Evolutionary conservation across 2,888 invertebrate genomes (phyloP), one percentile per base, ranked within the genome.

Genomic region (Limnephilus marmoratus): DNA sequence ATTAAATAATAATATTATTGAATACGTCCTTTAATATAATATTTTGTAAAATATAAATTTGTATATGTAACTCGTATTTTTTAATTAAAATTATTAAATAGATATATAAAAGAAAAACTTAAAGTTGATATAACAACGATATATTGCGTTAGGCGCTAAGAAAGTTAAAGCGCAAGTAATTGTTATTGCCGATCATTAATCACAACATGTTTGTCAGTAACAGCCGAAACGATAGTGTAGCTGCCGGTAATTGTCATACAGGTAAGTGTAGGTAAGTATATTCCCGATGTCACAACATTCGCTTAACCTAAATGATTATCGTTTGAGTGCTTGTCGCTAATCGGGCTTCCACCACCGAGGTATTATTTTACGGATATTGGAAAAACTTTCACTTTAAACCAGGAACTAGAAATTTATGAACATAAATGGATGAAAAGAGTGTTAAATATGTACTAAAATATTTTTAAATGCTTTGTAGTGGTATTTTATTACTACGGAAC

Each of bases 201-300:
- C 37, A 83, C 34, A 18, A 83, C 34, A 41, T 37, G 18, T 24
- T 9, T 83, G 34, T 41, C 7, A n/a, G 2, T 34, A 83, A 37
- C 24, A 37, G 37, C 83, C 15, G 83, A 13, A 83, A 37, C 83
- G 37, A 83, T 37, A 83, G 83, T 37, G 18, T 31, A 83, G 34
- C 82, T 9, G 82, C 34, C 34, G 34, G 82, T 83, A 83, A 83
- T 83, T 83, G 83, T 83, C 83, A 34, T 37, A 83, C 83, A 83
- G 83, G 83, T 83, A 83, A 34, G 37, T 83, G 34, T 37, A 68
- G 7, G 68, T 68, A 68, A 68, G 68, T 68, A 83, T 83, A 83
- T 41, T 37, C 13, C 83, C 37, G 9, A n/a, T 83, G 83, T 83
- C 83, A 83, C 34, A 83, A 83, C 83, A 83, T 83, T 83, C 34